Conservation (phyloP, 2,888 invertebrate genomes). For the Rapana venosa region DNA sequence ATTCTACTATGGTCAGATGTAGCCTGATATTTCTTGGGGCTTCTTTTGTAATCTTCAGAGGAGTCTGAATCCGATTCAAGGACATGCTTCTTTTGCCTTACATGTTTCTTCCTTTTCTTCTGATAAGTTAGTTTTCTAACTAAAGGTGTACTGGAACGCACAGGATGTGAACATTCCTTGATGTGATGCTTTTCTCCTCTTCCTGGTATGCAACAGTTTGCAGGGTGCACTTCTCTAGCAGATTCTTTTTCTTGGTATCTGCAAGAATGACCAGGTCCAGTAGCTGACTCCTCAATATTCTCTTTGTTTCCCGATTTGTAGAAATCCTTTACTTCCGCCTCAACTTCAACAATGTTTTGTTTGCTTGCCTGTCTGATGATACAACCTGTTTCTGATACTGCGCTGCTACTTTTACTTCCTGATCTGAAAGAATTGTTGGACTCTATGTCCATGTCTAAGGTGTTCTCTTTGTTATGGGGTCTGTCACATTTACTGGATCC, state of each 20-base stretch:
- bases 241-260: not conserved
- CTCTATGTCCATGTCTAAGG: not conserved
- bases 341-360: not conserved
- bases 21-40: not conserved
- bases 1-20: not conserved
- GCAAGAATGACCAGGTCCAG: not conserved
- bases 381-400: not conserved
- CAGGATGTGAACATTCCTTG: not conserved
- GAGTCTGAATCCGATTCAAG: not conserved
- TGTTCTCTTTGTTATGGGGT: not conserved
- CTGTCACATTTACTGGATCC: not conserved
- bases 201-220: not conserved
- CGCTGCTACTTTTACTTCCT: not conserved
- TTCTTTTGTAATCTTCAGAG: not conserved
- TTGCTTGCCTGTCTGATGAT: not conserved
- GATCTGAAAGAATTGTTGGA: not conserved
- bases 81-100: not conserved
- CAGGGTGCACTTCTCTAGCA: not conserved
- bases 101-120: not conserved
- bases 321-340: not conserved
- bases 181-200: not conserved
- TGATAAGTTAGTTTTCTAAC: not conserved
- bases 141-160: not conserved
- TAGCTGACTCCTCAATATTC: not conserved
- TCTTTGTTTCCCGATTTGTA: not conserved